Conservation (phyloP, 2,113 vertebrate genomes). For the Cervus canadensis region DNA sequence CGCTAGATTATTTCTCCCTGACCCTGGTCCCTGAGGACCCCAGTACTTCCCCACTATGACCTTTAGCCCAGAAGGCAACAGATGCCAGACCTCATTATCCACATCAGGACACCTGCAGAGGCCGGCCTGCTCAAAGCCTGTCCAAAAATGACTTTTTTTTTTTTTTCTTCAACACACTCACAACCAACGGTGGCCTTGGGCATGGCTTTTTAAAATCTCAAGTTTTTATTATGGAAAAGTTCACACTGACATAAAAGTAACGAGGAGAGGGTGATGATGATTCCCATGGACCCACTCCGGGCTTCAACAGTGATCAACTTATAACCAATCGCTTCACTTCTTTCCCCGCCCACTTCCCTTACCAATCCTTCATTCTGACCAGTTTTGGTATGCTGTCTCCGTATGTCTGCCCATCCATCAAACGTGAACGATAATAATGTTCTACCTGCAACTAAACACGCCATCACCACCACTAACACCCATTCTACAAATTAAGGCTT, state of each 20-base stretch:
- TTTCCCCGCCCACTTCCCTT: neutral
- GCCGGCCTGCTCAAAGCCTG: neutral
- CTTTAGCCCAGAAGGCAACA: neutral
- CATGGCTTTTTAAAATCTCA: neutral
- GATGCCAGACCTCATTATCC: neutral
- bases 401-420: neutral
- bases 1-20: neutral
- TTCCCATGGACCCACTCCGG: neutral
- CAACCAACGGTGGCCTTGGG: neutral
- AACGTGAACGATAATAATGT: neutral
- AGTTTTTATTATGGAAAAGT: neutral
- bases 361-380: neutral
- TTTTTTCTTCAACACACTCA: neutral
- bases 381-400: neutral
- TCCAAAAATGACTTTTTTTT: neutral
- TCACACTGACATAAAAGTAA: neutral
- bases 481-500: neutral
- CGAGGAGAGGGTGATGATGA: fast-evolving
- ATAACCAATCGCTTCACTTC: neutral
- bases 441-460: neutral
- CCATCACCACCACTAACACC: neutral
- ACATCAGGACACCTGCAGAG: neutral
- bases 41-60: neutral
- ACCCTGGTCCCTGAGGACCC: neutral
- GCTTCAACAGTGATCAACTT: neutral